phyloP scores from a whole-genome alignment of 2,113 vertebrate species.

The Ranitomeya imitator region DNA sequence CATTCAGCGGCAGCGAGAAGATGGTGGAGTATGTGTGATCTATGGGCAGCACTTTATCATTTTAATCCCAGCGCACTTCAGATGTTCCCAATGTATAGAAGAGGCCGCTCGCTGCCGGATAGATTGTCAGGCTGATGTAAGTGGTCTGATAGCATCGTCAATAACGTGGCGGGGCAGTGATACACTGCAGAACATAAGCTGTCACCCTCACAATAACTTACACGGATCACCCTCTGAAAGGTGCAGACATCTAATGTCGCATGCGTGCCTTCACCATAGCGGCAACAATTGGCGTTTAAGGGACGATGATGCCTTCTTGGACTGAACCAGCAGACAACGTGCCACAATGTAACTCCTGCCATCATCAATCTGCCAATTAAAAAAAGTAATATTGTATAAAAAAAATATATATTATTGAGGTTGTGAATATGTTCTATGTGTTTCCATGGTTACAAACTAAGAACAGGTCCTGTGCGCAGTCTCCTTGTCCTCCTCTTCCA shows the following conservation, averaged over 20 bases:
- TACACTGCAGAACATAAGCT: background rate
- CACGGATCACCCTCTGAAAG: background rate
- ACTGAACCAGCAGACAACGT: too few relatives aligned
- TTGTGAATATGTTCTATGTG: background rate
- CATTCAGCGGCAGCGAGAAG: conserved; percentile 64
- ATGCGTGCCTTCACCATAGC: background rate
- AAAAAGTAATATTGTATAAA: background rate
- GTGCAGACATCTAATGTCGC: background rate
- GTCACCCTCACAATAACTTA: background rate
- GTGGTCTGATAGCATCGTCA: background rate
- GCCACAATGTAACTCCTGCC: too few relatives aligned
- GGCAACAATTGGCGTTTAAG: too few relatives aligned
- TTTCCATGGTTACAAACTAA: too few relatives aligned
- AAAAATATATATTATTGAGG: background rate
- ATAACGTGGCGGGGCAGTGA: background rate
- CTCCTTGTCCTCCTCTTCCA: too few relatives aligned
- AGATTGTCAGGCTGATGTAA: background rate
- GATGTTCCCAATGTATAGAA: conserved; percentile 63
- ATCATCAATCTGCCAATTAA: too few relatives aligned
- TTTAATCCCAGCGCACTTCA: conserved; percentile 66
- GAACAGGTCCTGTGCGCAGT: too few relatives aligned
- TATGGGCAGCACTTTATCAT: conserved; percentile 64
- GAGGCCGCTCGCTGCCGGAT: conserved; percentile 56
- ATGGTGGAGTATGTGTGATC: conserved; percentile 68
- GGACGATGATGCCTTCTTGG: too few relatives aligned